Evolutionary conservation across 2,888 invertebrate genomes (phyloP).

Genomic region (Drosophila tanythrix): DNA sequence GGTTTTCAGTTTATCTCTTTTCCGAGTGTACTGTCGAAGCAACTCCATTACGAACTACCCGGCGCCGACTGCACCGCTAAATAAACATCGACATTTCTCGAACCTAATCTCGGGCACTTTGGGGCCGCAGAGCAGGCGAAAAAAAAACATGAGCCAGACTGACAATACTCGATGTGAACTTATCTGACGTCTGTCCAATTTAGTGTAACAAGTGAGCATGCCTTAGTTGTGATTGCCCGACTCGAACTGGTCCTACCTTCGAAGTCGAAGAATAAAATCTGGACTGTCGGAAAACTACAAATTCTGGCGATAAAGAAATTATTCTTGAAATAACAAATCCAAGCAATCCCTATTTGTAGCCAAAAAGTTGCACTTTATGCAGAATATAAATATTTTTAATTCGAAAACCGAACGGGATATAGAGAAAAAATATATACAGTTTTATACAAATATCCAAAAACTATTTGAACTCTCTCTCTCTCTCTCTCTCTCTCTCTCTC

Average conservation of each 20-base stretch:
- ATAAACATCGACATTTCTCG: background rate
- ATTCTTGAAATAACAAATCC: background rate
- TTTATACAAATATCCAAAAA: background rate
- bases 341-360: background rate
- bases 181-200: background rate
- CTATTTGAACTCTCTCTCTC: background rate
- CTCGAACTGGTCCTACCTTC: background rate
- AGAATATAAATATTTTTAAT: background rate
- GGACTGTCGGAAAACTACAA: background rate
- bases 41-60: background rate
- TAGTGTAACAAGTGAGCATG: background rate
- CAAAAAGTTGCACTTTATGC: background rate
- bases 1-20: background rate
- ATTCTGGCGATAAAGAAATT: background rate
- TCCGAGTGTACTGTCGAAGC: background rate
- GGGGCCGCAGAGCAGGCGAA: background rate
- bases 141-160: background rate
- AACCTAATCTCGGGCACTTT: constrained; percentile 5
- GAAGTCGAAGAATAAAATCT: background rate
- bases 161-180: background rate
- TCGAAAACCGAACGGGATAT: background rate
- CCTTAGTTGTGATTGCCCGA: background rate
- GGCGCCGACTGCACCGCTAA: background rate
- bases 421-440: background rate
- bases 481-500: background rate